Percentiles rank a stretch among this genome's conserved stretches.
Evolutionary conservation across 2,888 invertebrate species (phyloP).

Genomic region (Syrphus vitripennis): DNA sequence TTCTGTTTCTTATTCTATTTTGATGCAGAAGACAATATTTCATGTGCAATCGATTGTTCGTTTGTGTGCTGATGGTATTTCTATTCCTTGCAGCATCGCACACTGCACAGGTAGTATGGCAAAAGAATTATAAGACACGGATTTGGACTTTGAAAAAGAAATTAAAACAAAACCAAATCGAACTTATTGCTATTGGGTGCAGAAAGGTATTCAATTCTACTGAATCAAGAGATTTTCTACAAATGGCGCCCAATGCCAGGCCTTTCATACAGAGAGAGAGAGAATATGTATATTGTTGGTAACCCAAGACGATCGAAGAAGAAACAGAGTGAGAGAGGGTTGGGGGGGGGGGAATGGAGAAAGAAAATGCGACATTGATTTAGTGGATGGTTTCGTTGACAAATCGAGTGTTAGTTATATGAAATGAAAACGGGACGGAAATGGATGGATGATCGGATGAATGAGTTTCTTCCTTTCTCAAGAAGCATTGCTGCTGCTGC

Average conservation of each 20-base stretch:
- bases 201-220: constrained; percentile 33
- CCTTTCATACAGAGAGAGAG: neutral
- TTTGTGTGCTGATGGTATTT: neutral
- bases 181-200: constrained; percentile 53
- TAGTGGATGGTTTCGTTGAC: constrained; percentile 73
- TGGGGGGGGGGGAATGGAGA: neutral
- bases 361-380: constrained; percentile 73
- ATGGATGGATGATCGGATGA: constrained; percentile 57
- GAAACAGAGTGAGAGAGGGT: neutral
- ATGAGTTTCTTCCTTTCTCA: constrained; percentile 17
- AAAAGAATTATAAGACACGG: constrained; percentile 29
- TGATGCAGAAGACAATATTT: constrained; percentile 30
- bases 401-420: constrained; percentile 74
- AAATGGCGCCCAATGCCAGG: constrained; percentile 38
- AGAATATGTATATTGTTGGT: neutral
- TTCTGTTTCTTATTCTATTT: neutral
- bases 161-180: neutral
- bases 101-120: neutral
- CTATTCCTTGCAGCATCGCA: neutral
- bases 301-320: neutral
- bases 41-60: constrained; percentile 38
- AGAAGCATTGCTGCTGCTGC: neutral
- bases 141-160: constrained; percentile 22
- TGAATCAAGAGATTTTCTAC: constrained; percentile 36
- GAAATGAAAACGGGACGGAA: constrained; percentile 65